Conservation (phyloP, 1,140 invertebrate genomes). For the Drosophila santomea region DNA sequence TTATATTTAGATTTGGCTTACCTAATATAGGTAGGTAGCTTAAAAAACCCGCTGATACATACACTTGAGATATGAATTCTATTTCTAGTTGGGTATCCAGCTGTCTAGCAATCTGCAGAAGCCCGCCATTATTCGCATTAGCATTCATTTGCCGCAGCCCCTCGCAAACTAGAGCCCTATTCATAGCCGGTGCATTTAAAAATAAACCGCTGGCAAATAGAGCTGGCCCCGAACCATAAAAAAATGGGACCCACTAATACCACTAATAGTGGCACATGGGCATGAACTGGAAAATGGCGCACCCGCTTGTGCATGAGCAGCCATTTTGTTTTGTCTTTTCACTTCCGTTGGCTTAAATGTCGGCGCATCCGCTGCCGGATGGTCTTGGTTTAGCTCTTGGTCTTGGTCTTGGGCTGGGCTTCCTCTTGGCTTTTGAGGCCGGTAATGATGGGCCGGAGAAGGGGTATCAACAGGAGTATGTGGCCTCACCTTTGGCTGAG, state of each 20-base stretch:
- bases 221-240: slow-evolving; percentile 23
- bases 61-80: not conserved
- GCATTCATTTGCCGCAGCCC: slow-evolving; percentile 43
- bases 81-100: slow-evolving; percentile 3
- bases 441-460: slow-evolving; percentile 73
- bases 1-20: no score
- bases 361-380: slow-evolving; percentile 60
- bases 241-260: not conserved
- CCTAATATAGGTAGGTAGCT: no score
- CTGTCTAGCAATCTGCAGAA: slow-evolving; percentile 3
- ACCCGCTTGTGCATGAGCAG: slow-evolving; percentile 73
- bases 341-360: slow-evolving; percentile 80
- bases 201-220: slow-evolving; percentile 79
- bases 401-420: slow-evolving; percentile 5
- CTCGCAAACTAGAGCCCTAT: slow-evolving; percentile 56
- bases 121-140: slow-evolving; percentile 16
- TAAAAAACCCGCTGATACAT: not conserved
- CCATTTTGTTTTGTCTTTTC: slow-evolving; percentile 81
- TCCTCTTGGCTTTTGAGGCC: slow-evolving; percentile 1
- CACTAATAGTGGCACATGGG: slow-evolving; percentile 5
- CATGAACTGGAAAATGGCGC: slow-evolving; percentile 63
- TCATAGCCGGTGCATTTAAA: slow-evolving; percentile 77
- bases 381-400: slow-evolving; percentile 20
- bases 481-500: slow-evolving; percentile 44
- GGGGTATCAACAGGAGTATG: slow-evolving; percentile 64